Evolutionary conservation across 2,797 vertebrate genomes (phyloP), one percentile per base, ranked within the genome.

Genomic region (Microctenopoma steveboyesi): DNA sequence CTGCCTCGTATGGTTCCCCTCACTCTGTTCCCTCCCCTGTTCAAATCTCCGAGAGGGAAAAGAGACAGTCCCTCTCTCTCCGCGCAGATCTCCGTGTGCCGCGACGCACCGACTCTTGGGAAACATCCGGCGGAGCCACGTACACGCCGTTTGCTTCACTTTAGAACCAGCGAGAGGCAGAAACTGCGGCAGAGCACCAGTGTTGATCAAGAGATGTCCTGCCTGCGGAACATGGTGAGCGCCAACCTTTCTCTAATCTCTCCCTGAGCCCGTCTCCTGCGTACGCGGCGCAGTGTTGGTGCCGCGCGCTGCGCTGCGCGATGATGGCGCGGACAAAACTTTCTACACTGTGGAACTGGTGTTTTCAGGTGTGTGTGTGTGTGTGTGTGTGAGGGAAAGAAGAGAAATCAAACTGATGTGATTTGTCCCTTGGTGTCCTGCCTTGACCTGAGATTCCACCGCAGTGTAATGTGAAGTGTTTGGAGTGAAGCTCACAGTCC

Each of bases 21-120:
- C 70, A 25, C 39, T 76, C 64, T 18, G 28, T 67, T 40, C 18
- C 39, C 56, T 63, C 53, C 52, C 22, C 77, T 65, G 78, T 93
- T 93, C 81, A 94, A 93, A 94, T 74, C 83, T 69, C 72, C 48
- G 89, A 65, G 93, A 93, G 92, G 93, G 91, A 93, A 93, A 89
- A 54, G 45, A 53, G 63, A 18, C 53, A 12, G 53, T 30, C 64
- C 56, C 76, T 52, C 52, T 63, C 62, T 7, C 35, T 53, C 8
- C 47, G 7, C 69, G 10, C 72, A 53, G 65, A 63, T 65, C 64
- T 1, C 50, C 47, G 66, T 54, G 72, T 49, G 53, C 54, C 35
- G 65, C 52, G 46, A 55, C 35, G 43, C 45, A 15, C 57, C 0
- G 15, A 61, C 15, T 74, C 42, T 62, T 40, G 77, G 53, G 58